These are phyloP conservation scores for Galbula dea DNA, from an alignment of 2,113 vertebrate species.

Conservation along the genomic window DNA sequence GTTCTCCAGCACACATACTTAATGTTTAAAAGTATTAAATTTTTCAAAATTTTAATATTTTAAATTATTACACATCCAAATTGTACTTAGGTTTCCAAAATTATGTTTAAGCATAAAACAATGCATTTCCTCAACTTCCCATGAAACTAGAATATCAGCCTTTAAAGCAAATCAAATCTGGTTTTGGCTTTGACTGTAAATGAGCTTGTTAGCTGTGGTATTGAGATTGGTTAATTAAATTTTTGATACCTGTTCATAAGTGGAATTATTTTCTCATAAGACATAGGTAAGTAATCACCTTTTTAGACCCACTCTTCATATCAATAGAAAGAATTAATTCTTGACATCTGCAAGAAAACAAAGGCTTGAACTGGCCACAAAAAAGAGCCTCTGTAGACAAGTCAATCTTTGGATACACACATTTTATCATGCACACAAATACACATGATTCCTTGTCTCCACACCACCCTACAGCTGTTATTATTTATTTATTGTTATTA, in stretches of 20 bases:
- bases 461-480: neutral
- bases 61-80: neutral
- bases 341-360: neutral
- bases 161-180: neutral
- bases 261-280: neutral
- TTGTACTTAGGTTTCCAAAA: slow-evolving; percentile 14
- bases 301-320: neutral
- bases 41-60: slow-evolving; percentile 26
- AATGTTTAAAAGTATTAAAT: slow-evolving; percentile 27
- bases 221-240: neutral
- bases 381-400: neutral
- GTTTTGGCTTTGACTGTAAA: neutral
- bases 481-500: slow-evolving; percentile 54
- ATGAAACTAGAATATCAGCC: neutral
- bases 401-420: neutral
- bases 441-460: neutral
- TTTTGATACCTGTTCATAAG: neutral
- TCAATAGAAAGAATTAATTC: neutral
- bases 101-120: neutral
- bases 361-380: neutral
- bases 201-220: neutral
- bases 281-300: neutral
- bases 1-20: neutral
- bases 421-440: neutral
- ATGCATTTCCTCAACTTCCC: slow-evolving; percentile 22